Conservation (phyloP, 1,140 invertebrate species). For the Ostrea denselamellosa region DNA sequence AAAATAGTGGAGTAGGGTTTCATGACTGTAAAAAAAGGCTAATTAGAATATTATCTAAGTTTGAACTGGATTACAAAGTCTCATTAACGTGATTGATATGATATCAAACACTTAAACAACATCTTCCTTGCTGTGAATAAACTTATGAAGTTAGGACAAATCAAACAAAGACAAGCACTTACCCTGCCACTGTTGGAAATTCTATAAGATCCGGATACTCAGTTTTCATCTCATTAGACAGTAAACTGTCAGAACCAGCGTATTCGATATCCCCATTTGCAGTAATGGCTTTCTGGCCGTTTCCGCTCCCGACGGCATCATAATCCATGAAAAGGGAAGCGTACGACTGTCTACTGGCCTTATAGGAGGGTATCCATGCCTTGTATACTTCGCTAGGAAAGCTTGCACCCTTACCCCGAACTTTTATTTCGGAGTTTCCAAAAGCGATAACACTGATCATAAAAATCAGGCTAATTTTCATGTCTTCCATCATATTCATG, state of each 20-base stretch:
- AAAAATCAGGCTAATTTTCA: background rate
- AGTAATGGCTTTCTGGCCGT: constrained; percentile 57
- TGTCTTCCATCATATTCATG: background rate
- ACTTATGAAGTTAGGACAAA: background rate
- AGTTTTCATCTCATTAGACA: constrained; percentile 39
- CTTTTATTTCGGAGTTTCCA: background rate
- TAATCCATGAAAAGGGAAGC: constrained; percentile 59
- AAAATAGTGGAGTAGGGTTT: too few relatives aligned
- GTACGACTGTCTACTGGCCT: constrained; percentile 38
- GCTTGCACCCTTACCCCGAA: constrained; percentile 52
- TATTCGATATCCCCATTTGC: constrained; percentile 57
- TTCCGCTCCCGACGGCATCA: constrained; percentile 59
- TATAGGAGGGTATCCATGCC: constrained; percentile 51
- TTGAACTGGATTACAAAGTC: too few relatives aligned
- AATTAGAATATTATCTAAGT: too few relatives aligned
- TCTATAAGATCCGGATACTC: constrained; percentile 61
- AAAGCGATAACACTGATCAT: background rate
- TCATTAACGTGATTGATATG: too few relatives aligned
- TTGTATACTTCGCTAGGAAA: constrained; percentile 53
- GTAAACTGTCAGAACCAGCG: constrained; percentile 63
- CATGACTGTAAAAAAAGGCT: too few relatives aligned
- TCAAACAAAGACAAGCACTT: constrained; percentile 41
- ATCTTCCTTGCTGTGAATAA: too few relatives aligned
- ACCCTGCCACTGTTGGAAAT: constrained; percentile 70
- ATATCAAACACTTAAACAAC: too few relatives aligned